Conservation (phyloP, 1,140 invertebrate genomes). For the Steinernema khuongi region DNA sequence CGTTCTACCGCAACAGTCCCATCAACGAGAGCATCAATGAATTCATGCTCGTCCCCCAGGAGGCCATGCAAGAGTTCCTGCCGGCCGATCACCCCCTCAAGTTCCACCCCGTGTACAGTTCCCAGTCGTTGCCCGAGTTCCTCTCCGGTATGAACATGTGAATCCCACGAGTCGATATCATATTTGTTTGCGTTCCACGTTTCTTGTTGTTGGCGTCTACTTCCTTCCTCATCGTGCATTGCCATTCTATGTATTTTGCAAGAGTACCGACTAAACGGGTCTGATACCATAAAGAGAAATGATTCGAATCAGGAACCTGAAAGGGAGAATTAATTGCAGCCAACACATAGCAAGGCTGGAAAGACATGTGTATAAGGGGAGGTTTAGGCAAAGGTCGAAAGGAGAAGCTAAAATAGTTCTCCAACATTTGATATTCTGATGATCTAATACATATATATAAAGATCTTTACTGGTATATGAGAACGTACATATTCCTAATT, state of each 20-base stretch:
- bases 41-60: not conserved
- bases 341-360: too few relatives aligned
- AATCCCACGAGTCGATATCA: not conserved
- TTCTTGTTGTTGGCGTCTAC: not conserved
- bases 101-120: not conserved
- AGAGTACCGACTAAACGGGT: slow-evolving; percentile 11
- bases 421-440: too few relatives aligned
- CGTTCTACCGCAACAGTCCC: slow-evolving; percentile 5
- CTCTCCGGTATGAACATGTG: too few relatives aligned
- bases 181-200: not conserved
- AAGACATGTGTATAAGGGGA: too few relatives aligned
- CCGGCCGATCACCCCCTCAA: not conserved
- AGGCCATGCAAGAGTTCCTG: not conserved
- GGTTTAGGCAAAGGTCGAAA: too few relatives aligned
- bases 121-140: not conserved
- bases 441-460: too few relatives aligned
- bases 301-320: too few relatives aligned
- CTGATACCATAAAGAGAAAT: not conserved
- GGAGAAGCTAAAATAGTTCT: too few relatives aligned
- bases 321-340: too few relatives aligned
- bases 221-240: slow-evolving; percentile 8
- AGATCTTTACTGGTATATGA: too few relatives aligned
- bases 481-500: too few relatives aligned
- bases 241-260: not conserved
- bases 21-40: not conserved